Percentiles rank a stretch among this genome's conserved stretches.
These are phyloP conservation scores for Scotopteryx bipunctaria DNA, from an alignment of 2,888 invertebrate genomes.

Conservation along the genomic window DNA sequence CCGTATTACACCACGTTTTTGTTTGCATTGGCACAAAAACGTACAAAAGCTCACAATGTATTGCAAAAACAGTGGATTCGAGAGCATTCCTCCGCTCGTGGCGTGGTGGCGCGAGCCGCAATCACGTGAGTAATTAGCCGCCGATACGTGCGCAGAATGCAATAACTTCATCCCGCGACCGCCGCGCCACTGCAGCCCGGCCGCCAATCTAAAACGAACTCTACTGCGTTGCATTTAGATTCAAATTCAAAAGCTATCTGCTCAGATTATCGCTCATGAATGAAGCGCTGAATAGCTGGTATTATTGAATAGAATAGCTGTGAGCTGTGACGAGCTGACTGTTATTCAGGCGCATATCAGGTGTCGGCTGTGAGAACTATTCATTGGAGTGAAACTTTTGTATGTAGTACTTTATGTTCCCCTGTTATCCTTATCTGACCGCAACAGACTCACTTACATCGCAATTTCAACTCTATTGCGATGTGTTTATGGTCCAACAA, in stretches of 20 bases:
- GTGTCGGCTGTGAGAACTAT: too few relatives aligned
- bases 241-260: not conserved
- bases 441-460: not conserved
- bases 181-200: not conserved
- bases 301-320: not conserved
- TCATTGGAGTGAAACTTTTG: not conserved
- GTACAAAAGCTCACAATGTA: not conserved
- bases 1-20: not conserved
- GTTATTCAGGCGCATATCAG: too few relatives aligned
- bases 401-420: not conserved
- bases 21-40: not conserved
- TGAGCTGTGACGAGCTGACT: not conserved
- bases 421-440: not conserved
- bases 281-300: too few relatives aligned
- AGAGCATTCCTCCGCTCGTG: slow-evolving; percentile 5
- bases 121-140: slow-evolving; percentile 55
- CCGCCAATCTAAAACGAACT: not conserved
- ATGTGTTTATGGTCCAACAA: not conserved
- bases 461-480: not conserved
- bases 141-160: slow-evolving; percentile 50
- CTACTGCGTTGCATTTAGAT: not conserved
- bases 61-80: not conserved
- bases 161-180: slow-evolving; percentile 21
- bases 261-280: not conserved
- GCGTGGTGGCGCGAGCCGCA: slow-evolving; percentile 28